phyloP scores from a whole-genome alignment of 2,113 vertebrate species.

The Clinocottus analis region DNA sequence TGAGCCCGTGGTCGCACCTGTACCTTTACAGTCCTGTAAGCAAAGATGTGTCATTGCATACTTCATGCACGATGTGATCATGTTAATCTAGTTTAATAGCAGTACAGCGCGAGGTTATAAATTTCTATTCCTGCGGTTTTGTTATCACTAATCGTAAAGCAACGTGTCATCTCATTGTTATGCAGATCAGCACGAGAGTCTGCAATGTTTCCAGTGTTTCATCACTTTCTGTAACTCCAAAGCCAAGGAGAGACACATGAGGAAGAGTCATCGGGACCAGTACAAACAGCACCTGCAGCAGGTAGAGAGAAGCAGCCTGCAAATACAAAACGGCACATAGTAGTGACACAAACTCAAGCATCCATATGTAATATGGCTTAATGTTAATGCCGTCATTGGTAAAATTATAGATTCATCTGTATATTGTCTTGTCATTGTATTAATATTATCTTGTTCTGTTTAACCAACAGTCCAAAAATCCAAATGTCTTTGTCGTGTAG shows the following conservation, averaged over 20 bases:
- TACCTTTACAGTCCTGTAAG: conserved; percentile 61
- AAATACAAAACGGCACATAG: not conserved
- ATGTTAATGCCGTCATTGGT: not conserved
- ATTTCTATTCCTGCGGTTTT: not conserved
- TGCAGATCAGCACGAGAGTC: conserved; percentile 81
- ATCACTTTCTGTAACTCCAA: conserved; percentile 83
- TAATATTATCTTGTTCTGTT: not conserved
- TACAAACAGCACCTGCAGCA: conserved; percentile 82
- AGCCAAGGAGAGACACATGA: conserved; percentile 83
- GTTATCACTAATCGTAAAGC: not conserved
- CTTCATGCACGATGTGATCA: not conserved
- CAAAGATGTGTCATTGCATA: not conserved
- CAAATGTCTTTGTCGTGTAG: too few relatives aligned
- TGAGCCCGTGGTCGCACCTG: conserved; percentile 41
- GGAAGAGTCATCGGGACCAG: conserved; percentile 82
- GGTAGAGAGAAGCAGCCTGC: conserved; percentile 41
- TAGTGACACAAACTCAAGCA: not conserved
- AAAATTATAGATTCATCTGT: not conserved
- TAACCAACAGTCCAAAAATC: too few relatives aligned
- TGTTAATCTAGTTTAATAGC: not conserved
- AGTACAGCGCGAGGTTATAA: not conserved
- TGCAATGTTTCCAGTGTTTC: conserved; percentile 85
- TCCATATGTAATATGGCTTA: not conserved
- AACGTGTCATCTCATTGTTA: conserved; percentile 13
- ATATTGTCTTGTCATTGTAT: too few relatives aligned